Percentiles rank a stretch among this genome's conserved stretches.
These are phyloP conservation scores for Mythimna vitellina DNA, from an alignment of 2,888 invertebrate species.

Conservation along the genomic window DNA sequence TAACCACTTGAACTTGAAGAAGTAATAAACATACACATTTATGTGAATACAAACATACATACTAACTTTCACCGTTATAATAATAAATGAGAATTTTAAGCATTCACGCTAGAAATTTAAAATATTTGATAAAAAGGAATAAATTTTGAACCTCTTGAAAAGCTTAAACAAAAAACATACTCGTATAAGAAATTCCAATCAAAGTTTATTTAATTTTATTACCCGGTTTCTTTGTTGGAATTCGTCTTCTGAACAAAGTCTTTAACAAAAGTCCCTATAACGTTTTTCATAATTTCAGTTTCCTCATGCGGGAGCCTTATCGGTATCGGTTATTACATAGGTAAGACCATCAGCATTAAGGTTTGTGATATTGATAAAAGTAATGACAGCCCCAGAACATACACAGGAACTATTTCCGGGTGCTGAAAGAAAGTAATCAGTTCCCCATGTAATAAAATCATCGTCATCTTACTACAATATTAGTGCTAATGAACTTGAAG, in stretches of 20 bases:
- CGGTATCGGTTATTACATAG: not conserved
- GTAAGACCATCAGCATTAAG: not conserved
- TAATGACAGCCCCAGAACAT: not conserved
- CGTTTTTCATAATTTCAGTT: not conserved
- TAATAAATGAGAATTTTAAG: no score
- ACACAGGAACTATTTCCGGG: not conserved
- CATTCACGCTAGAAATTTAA: slow-evolving; percentile 2
- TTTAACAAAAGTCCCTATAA: not conserved
- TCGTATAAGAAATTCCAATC: not conserved
- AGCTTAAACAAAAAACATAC: not conserved
- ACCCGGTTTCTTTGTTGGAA: not conserved
- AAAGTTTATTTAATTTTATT: not conserved
- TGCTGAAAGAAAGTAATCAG: not conserved
- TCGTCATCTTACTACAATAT: no score
- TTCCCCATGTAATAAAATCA: not conserved
- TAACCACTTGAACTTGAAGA: no score
- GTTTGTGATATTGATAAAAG: not conserved
- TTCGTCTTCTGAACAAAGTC: not conserved
- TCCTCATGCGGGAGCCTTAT: not conserved
- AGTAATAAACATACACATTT: no score
- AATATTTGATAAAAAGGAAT: slow-evolving; percentile 30
- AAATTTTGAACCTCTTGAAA: slow-evolving; percentile 3
- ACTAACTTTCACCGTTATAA: no score
- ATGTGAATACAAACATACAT: no score
- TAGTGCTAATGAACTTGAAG: no score